Conservation (phyloP, 2,113 vertebrate genomes). For the Aspidoscelis tigris region DNA sequence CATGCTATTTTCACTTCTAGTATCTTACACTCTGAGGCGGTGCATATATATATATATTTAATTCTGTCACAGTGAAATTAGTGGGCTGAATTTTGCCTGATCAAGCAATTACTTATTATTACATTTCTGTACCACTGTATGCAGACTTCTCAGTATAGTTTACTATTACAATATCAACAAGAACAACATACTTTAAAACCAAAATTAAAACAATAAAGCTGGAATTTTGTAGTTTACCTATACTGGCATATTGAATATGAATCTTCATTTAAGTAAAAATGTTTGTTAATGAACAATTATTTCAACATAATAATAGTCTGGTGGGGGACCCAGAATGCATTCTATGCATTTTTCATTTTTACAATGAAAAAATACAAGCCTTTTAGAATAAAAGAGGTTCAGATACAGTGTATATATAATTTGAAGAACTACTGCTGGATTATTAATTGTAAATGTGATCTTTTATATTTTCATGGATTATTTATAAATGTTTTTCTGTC, state of each 20-base stretch:
- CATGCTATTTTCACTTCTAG: neutral
- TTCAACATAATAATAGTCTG: constrained; percentile 8
- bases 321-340: constrained; percentile 15
- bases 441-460: neutral
- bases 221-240: too few species aligned
- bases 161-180: too few species aligned
- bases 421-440: constrained; percentile 5
- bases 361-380: constrained; percentile 3
- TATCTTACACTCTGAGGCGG: fast-evolving
- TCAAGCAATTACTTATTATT: too few species aligned
- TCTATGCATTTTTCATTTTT: neutral
- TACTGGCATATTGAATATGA: neutral
- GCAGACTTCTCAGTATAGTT: too few species aligned
- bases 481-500: neutral
- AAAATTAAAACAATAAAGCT: too few species aligned
- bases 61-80: neutral
- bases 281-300: constrained; percentile 29
- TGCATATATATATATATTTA: neutral
- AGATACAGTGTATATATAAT: neutral
- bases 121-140: too few species aligned
- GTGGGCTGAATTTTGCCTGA: neutral
- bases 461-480: constrained; percentile 4
- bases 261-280: neutral
- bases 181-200: too few species aligned
- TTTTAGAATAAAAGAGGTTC: constrained; percentile 28